phyloP scores from a whole-genome alignment of 2,888 invertebrate genomes.

The Chalcosyrphus nemorum region DNA sequence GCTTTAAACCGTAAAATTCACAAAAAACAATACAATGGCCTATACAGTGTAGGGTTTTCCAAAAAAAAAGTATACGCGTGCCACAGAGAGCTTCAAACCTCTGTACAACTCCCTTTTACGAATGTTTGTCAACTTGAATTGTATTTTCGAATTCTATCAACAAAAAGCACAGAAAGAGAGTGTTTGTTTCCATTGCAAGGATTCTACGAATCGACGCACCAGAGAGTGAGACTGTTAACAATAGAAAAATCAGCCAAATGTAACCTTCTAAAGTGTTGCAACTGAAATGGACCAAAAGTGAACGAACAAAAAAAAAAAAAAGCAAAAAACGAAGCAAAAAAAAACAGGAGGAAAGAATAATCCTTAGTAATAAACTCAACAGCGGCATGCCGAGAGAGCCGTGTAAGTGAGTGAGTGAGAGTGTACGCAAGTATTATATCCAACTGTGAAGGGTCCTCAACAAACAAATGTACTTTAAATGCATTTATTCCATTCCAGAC shows the following conservation, averaged over 20 bases:
- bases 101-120: conserved; percentile 41
- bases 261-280: conserved; percentile 58
- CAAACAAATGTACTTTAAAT: conserved; percentile 73
- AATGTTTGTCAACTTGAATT: conserved; percentile 68
- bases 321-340: background rate
- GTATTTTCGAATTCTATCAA: conserved; percentile 25
- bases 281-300: conserved; percentile 27
- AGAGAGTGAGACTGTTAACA: conserved; percentile 40
- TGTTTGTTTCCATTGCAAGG: conserved; percentile 44
- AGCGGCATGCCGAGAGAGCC: conserved; percentile 32
- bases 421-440: conserved; percentile 68
- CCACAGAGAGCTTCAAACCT: conserved; percentile 23
- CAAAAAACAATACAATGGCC: conserved; percentile 48
- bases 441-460: conserved; percentile 61
- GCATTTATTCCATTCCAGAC: conserved; percentile 73
- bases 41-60: background rate
- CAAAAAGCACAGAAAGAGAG: conserved; percentile 7
- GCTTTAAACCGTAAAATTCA: conserved; percentile 48
- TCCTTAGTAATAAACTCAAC: conserved; percentile 70
- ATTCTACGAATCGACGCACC: conserved; percentile 16
- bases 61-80: conserved; percentile 51
- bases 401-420: conserved; percentile 60
- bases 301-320: conserved; percentile 21
- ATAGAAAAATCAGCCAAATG: conserved; percentile 63
- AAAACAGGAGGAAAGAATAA: conserved; percentile 62